Conservation (phyloP, 1,140 invertebrate genomes). For the Hyles vespertilio region DNA sequence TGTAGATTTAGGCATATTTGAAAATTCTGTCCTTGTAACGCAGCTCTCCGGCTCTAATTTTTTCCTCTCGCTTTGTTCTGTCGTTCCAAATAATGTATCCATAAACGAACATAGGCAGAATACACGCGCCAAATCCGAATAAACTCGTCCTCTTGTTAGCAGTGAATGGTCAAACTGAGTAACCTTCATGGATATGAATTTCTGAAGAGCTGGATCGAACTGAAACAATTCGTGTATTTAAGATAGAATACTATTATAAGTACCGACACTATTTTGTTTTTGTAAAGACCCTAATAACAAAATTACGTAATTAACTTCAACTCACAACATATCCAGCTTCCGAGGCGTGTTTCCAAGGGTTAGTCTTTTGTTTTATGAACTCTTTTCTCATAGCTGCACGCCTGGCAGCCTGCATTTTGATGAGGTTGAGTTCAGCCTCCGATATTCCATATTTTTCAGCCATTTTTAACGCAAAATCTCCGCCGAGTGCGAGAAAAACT, state of each 20-base stretch:
- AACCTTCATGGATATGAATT: slow-evolving; percentile 82
- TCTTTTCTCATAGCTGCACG: slow-evolving; percentile 77
- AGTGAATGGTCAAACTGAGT: slow-evolving; percentile 79
- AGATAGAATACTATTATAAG: not conserved
- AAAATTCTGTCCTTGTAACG: slow-evolving; percentile 81
- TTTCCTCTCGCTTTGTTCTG: slow-evolving; percentile 75
- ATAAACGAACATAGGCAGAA: slow-evolving; percentile 77
- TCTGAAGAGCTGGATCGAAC: slow-evolving; percentile 85
- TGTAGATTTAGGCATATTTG: slow-evolving; percentile 31
- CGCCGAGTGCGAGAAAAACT: slow-evolving; percentile 7
- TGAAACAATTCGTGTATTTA: slow-evolving; percentile 66
- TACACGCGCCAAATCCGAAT: slow-evolving; percentile 71
- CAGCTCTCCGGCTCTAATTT: slow-evolving; percentile 81
- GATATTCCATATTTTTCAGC: slow-evolving; percentile 66
- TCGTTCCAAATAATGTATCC: slow-evolving; percentile 75
- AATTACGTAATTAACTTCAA: slow-evolving; percentile 61
- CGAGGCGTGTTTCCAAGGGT: slow-evolving; percentile 77
- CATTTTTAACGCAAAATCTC: slow-evolving; percentile 35
- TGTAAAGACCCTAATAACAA: slow-evolving; percentile 23
- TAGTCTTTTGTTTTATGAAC: slow-evolving; percentile 81
- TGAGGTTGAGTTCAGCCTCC: slow-evolving; percentile 59
- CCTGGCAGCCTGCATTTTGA: slow-evolving; percentile 77
- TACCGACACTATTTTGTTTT: not conserved
- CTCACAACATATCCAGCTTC: slow-evolving; percentile 69
- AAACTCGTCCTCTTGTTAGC: slow-evolving; percentile 77